Conservation (phyloP, 2,113 vertebrate genomes). For the Pleuronectes platessa region DNA sequence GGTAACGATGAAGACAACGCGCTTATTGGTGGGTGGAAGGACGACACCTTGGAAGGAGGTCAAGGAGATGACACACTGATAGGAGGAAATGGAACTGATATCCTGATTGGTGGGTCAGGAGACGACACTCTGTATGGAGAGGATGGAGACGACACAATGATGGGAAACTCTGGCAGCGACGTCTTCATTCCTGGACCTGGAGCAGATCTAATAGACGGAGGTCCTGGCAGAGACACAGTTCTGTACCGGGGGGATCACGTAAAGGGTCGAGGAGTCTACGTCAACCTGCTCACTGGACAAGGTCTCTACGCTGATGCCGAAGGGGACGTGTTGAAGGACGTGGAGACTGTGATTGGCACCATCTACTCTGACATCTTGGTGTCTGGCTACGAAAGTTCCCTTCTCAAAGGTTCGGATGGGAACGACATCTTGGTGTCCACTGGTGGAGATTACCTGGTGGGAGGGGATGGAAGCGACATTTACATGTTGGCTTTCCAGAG, state of each 20-base stretch:
- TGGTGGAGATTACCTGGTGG: constrained; percentile 59
- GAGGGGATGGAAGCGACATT: constrained; percentile 63
- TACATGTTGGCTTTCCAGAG: constrained; percentile 47
- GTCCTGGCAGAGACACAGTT: constrained; percentile 63
- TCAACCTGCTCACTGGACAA: constrained; percentile 62
- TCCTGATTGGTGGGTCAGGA: constrained; percentile 56
- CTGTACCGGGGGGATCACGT: constrained; percentile 57
- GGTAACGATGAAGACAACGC: constrained; percentile 53
- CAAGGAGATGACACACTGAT: constrained; percentile 64
- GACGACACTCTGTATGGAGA: constrained; percentile 68
- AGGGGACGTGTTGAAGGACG: constrained; percentile 66
- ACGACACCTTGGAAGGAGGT: constrained; percentile 57
- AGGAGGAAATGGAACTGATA: constrained; percentile 60
- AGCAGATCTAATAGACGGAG: constrained; percentile 60
- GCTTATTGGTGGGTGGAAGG: constrained; percentile 53
- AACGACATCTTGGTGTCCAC: constrained; percentile 64
- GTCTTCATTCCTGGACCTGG: constrained; percentile 68
- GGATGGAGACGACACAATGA: constrained; percentile 63
- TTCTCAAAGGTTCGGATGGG: constrained; percentile 68
- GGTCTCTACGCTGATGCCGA: constrained; percentile 54
- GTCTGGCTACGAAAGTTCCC: constrained; percentile 51
- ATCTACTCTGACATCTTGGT: constrained; percentile 66
- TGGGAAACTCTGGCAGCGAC: constrained; percentile 55
- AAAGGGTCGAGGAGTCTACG: constrained; percentile 60
- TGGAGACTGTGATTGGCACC: constrained; percentile 66